phyloP scores from a whole-genome alignment of 2,888 invertebrate species.

The Sycophila texana region DNA sequence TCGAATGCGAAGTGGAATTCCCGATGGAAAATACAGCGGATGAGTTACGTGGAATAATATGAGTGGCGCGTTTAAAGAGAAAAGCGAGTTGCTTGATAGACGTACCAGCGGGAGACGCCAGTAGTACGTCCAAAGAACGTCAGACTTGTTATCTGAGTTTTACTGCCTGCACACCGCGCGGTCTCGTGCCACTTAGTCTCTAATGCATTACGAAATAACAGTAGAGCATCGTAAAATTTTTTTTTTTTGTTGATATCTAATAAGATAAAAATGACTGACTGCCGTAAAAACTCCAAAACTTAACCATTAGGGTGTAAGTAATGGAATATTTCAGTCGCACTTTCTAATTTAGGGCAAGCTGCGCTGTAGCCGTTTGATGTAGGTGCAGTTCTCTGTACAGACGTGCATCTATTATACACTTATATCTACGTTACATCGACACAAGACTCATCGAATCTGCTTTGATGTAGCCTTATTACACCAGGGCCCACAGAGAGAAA shows the following conservation, averaged over 20 bases:
- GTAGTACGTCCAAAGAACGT: constrained; percentile 46
- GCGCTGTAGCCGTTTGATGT: too few species aligned
- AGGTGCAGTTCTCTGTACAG: too few species aligned
- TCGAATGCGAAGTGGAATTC: background rate
- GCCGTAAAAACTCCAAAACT: too few species aligned
- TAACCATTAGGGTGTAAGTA: too few species aligned
- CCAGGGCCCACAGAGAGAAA: background rate
- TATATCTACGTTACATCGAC: background rate
- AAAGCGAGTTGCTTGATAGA: constrained; percentile 38
- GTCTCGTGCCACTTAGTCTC: constrained; percentile 12
- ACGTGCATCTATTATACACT: too few species aligned
- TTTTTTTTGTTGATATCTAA: too few species aligned
- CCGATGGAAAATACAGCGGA: constrained; percentile 13
- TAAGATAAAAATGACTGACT: too few species aligned
- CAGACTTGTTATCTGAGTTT: constrained; percentile 48
- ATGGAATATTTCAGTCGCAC: too few species aligned
- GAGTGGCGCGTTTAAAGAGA: background rate
- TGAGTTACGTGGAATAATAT: constrained; percentile 28
- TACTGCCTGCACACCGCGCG: constrained; percentile 12
- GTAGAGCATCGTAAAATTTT: background rate
- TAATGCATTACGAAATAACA: constrained; percentile 28
- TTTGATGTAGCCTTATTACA: constrained; percentile 30
- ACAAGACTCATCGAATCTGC: constrained; percentile 13
- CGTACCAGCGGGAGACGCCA: constrained; percentile 33
- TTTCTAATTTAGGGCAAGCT: too few species aligned